Base-by-base conservation (phyloP, 2,113 vertebrate genomes). In the Anoplopoma fimbria region DNA sequence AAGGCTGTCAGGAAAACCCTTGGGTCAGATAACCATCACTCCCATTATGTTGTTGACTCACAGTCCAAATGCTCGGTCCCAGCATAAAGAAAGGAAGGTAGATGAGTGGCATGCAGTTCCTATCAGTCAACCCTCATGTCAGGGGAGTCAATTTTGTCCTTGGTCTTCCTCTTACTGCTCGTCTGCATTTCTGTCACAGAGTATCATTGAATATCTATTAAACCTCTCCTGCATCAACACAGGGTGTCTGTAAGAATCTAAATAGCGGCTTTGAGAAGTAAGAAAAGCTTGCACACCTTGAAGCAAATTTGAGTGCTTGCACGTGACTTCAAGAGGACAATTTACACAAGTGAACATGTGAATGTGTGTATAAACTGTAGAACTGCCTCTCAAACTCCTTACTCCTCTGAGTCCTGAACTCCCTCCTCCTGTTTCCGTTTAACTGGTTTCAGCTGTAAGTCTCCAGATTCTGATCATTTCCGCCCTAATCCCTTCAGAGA, bases 381-480 rank as follows among this genome's bases (percentile, higher is more conserved):
- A 47, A 33, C 36, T 71, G 75, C 77, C 69, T 77, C 84, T 80
- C 53, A 69, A 45, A 83, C 45, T 36, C 29, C 8, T 74, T 79
- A 53, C 45, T 68, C 80, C 70, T 75, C 81, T 14, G 75, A 73
- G 79, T 25, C 65, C 72, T 78, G 75, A 86, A 72, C 67, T 70
- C 19, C 78, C 69, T 83, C 85, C 87, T 90, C 88, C 79, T 87
- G 82, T 88, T 92, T 87, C 85, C 64, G 9, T 92, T 92, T 89
- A 91, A 90, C 81, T 75, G 70, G 81, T 90, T 88, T 91, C 75
- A 90, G 79, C 67, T 79, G 77, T 88, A 90, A 93, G 45, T 90
- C 85, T 91, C 81, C 73, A 91, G 81, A 84, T 93, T 91, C 82
- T 81, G 80, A 90, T 92, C 67, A 93, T 92, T 93, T 93, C 67